These are phyloP conservation scores for Gouania willdenowi DNA, from an alignment of 2,797 vertebrate genomes.

Conservation along the genomic window DNA sequence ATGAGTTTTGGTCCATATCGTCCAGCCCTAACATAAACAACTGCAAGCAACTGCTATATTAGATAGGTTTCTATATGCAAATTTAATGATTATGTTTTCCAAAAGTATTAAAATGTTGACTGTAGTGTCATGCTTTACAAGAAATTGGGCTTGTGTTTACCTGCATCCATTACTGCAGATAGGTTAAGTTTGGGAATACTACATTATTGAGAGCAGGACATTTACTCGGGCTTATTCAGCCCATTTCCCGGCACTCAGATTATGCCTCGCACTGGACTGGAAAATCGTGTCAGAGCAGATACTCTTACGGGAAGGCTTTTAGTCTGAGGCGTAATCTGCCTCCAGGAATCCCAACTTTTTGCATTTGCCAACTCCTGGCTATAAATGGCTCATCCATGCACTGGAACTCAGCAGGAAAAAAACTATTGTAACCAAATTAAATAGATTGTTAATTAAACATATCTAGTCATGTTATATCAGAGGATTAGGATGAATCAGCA, in stretches of 20 bases:
- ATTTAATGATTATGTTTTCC: too few species aligned
- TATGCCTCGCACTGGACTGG: conserved; percentile 46
- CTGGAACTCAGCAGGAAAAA: too few species aligned
- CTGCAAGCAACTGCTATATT: too few species aligned
- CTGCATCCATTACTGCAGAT: conserved; percentile 13
- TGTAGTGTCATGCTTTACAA: conserved; percentile 17
- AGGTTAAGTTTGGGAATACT: conserved; percentile 29
- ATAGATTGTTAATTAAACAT: too few species aligned
- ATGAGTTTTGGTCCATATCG: too few species aligned
- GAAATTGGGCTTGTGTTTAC: conserved; percentile 18
- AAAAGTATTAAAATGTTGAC: conserved; percentile 2
- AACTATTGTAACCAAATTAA: too few species aligned
- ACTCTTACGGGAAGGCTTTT: conserved; percentile 43
- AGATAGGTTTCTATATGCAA: too few species aligned
- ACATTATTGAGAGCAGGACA: conserved; percentile 50
- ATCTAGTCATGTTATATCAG: too few species aligned
- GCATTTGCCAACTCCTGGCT: conserved; percentile 18
- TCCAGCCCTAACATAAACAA: too few species aligned
- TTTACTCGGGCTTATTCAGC: conserved; percentile 49
- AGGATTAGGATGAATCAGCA: too few species aligned
- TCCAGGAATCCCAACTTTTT: conserved; percentile 43
- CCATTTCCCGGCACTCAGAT: conserved; percentile 60
- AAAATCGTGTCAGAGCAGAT: conserved; percentile 55
- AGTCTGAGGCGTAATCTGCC: conserved; percentile 50
- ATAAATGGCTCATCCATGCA: conserved; percentile 8